These are phyloP conservation scores for Glossosoma conforme DNA, from an alignment of 1,140 invertebrate species.

Conservation along the genomic window DNA sequence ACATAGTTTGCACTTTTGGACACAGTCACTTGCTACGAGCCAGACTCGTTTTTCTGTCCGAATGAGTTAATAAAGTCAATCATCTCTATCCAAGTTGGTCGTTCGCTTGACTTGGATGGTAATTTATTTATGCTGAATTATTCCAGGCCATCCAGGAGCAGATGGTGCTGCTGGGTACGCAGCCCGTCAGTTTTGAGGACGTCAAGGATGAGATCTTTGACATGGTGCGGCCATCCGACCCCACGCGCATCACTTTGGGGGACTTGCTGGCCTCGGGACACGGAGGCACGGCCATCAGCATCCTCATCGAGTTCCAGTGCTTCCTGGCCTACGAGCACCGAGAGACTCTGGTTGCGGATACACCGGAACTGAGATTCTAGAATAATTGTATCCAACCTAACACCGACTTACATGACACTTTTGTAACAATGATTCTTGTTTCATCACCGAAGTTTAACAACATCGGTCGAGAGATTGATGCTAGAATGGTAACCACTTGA, in stretches of 20 bases:
- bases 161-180: conserved; percentile 77
- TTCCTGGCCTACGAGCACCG: conserved; percentile 96
- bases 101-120: too few relatives aligned
- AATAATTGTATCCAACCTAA: neutral
- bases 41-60: neutral
- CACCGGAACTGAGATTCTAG: conserved; percentile 17
- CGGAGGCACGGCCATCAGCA: conserved; percentile 89
- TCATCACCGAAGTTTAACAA: too few relatives aligned
- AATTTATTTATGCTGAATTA: too few relatives aligned
- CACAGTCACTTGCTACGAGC: neutral
- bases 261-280: conserved; percentile 81
- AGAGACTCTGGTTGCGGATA: conserved; percentile 64
- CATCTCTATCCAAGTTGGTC: too few relatives aligned
- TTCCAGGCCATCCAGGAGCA: conserved; percentile 83
- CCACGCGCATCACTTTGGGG: conserved; percentile 78
- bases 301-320: conserved; percentile 92
- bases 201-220: conserved; percentile 98
- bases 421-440: too few relatives aligned
- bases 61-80: neutral
- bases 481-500: too few relatives aligned
- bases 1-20: neutral
- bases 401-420: too few relatives aligned
- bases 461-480: too few relatives aligned
- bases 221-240: conserved; percentile 89
- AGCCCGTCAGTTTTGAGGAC: conserved; percentile 86